Conservation (phyloP, 2,888 invertebrate species). For the Drosophila antonietae region DNA sequence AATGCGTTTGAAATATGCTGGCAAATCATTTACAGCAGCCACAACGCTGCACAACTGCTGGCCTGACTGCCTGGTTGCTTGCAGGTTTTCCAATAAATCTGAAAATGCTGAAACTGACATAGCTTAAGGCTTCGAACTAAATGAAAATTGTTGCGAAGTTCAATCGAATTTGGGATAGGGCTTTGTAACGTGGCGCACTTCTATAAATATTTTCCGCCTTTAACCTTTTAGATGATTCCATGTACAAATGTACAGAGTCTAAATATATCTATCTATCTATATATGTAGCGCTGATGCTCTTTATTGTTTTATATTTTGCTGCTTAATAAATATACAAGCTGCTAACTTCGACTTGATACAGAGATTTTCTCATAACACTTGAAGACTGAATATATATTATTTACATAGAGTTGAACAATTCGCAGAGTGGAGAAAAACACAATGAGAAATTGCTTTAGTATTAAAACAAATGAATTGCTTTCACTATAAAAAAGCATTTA, state of each 20-base stretch:
- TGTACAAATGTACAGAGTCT: neutral
- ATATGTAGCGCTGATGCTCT: neutral
- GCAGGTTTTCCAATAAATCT: constrained; percentile 58
- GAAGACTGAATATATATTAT: too few relatives aligned
- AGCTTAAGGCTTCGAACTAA: constrained; percentile 43
- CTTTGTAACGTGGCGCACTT: neutral
- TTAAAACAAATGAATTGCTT: too few relatives aligned
- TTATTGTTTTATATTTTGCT: too few relatives aligned
- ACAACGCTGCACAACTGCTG: constrained; percentile 5
- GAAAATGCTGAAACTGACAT: constrained; percentile 40
- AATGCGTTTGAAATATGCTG: constrained; percentile 73
- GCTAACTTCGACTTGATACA: too few relatives aligned
- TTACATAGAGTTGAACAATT: too few relatives aligned
- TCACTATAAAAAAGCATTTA: too few relatives aligned
- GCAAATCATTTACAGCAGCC: constrained; percentile 65
- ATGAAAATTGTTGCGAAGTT: constrained; percentile 28
- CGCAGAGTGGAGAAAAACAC: too few relatives aligned
- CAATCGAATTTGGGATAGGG: constrained; percentile 15
- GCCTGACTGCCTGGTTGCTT: constrained; percentile 10
- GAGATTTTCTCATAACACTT: too few relatives aligned
- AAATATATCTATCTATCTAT: neutral
- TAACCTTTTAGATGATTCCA: constrained; percentile 6
- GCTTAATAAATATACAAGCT: too few relatives aligned
- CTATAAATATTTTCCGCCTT: constrained; percentile 21
- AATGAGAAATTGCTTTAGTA: too few relatives aligned